Evolutionary conservation across 2,797 vertebrate species (phyloP).

Genomic region (Craterocephalus amniculus): DNA sequence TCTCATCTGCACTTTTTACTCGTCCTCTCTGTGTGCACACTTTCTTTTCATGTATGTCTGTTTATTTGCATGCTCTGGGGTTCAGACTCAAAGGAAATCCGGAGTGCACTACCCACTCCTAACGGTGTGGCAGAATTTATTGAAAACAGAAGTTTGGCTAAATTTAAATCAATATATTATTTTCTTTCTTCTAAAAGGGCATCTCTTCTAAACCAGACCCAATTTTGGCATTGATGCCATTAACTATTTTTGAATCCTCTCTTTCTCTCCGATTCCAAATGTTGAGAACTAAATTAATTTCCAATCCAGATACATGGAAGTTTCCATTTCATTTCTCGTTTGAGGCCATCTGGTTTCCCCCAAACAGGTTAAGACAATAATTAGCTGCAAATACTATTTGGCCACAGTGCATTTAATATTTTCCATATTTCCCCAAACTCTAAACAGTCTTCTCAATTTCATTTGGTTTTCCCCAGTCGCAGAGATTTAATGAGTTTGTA

Average conservation of each 20-base stretch:
- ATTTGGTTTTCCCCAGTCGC: slow-evolving; percentile 49
- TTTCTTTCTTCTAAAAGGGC: not conserved
- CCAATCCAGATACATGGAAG: slow-evolving; percentile 20
- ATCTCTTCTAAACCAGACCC: slow-evolving; percentile 12
- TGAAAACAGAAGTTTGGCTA: not conserved
- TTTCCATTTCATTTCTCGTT: slow-evolving; percentile 29
- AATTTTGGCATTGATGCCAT: not conserved
- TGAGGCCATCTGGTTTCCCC: slow-evolving; percentile 27
- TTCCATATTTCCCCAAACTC: slow-evolving; percentile 69
- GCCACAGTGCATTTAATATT: slow-evolving; percentile 61
- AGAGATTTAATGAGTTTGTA: slow-evolving; percentile 74
- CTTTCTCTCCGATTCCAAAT: not conserved
- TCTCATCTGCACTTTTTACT: slow-evolving; percentile 53
- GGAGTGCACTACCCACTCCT: slow-evolving; percentile 46
- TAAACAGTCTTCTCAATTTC: slow-evolving; percentile 67
- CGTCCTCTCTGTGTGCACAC: slow-evolving; percentile 61
- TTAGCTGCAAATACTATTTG: slow-evolving; percentile 59
- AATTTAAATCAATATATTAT: not conserved
- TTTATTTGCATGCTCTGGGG: slow-evolving; percentile 66
- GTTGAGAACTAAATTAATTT: not conserved
- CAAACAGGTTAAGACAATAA: slow-evolving; percentile 57
- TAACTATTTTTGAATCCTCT: not conserved
- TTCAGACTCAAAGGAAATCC: slow-evolving; percentile 64
- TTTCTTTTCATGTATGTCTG: slow-evolving; percentile 43
- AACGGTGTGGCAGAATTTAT: not conserved